Base-by-base conservation (phyloP, 2,888 invertebrate species). In the Pristionchus maxplancki region DNA sequence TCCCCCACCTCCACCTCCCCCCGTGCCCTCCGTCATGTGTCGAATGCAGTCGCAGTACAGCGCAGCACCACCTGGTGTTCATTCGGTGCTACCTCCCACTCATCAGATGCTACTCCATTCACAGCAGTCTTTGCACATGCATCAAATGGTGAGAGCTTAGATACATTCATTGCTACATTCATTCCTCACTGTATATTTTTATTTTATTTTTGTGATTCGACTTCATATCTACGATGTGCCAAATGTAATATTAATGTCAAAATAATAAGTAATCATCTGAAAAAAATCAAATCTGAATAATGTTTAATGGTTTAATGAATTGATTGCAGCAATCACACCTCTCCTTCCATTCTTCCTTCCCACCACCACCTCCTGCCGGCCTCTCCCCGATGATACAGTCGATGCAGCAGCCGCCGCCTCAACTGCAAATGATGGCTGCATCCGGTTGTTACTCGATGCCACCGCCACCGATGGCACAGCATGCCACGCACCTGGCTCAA, bases 371-470 rank as follows among this genome's bases (percentile, higher is more conserved):
- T 34, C 28, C 78, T 0, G 13, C 6, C 1, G 78, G 17, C 15
- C 13, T 34, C 11, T 15, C 34, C 37, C 40, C 78, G 15, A 31
- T 40, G 37, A n/a, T n/a, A n/a, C n/a, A n/a, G 17, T 40, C 78
- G n/a, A 31, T 34, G n/a, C 28, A 81, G 24, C 34, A 89, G 20
- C 74, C 44, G 31, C 88, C 67, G 40, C 89, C 90, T n/a, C 89
- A 58, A 34, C 34, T 17, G 87, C 71, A 34, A 87, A 82, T 82
- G 50, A 50, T 50, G 48, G 44, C 6, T 44, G 44, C 82, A 6
- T 48, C 82, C 15, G 62, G n/a, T 62, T 62, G 62, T n/a, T 62
- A 62, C 24, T 67, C 74, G 44, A 40, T 74, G 82, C n/a, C n/a
- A n/a, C 82, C 48, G 28, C 82, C 50, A 17, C 82, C 48, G 24